A percentile compares a stretch with the other conserved stretches of the same genome.
These are phyloP conservation scores for Sesia bembeciformis DNA, from an alignment of 2,888 invertebrate species.

Conservation along the genomic window DNA sequence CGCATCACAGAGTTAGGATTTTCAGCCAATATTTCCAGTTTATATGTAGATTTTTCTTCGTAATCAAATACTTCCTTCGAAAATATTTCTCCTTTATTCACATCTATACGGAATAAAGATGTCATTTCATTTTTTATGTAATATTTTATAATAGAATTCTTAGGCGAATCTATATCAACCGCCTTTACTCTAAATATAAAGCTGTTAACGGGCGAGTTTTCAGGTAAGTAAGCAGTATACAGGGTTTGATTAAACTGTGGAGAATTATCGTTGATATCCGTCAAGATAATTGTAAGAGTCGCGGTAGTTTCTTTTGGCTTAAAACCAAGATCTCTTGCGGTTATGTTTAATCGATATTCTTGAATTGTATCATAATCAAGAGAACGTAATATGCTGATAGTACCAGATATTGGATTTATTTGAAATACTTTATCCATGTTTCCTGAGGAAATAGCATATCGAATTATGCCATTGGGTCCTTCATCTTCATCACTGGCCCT, in stretches of 20 bases:
- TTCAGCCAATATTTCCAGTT: slow-evolving; percentile 84
- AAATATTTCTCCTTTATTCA: slow-evolving; percentile 82
- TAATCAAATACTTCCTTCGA: slow-evolving; percentile 89
- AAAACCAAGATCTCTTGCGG: slow-evolving; percentile 90
- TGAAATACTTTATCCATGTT: slow-evolving; percentile 87
- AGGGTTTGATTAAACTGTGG: slow-evolving; percentile 86
- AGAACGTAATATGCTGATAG: slow-evolving; percentile 83
- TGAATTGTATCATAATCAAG: slow-evolving; percentile 91
- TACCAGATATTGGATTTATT: slow-evolving; percentile 84
- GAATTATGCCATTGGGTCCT: slow-evolving; percentile 92
- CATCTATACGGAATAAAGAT: slow-evolving; percentile 84
- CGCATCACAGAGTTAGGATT: slow-evolving; percentile 91
- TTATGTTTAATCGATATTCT: slow-evolving; percentile 90
- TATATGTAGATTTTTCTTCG: slow-evolving; percentile 85
- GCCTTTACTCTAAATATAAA: slow-evolving; percentile 85
- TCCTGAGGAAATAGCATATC: slow-evolving; percentile 88
- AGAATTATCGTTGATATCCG: slow-evolving; percentile 95
- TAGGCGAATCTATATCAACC: slow-evolving; percentile 89
- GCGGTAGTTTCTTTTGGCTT: slow-evolving; percentile 84
- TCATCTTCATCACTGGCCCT: slow-evolving; percentile 88
- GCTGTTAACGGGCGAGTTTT: slow-evolving; percentile 85
- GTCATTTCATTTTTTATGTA: slow-evolving; percentile 85
- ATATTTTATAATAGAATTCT: slow-evolving; percentile 90
- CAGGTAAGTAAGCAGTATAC: slow-evolving; percentile 86
- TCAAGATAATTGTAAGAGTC: slow-evolving; percentile 87